phyloP scores from a whole-genome alignment of 2,888 invertebrate species.

The Asteroscopus sphinx region DNA sequence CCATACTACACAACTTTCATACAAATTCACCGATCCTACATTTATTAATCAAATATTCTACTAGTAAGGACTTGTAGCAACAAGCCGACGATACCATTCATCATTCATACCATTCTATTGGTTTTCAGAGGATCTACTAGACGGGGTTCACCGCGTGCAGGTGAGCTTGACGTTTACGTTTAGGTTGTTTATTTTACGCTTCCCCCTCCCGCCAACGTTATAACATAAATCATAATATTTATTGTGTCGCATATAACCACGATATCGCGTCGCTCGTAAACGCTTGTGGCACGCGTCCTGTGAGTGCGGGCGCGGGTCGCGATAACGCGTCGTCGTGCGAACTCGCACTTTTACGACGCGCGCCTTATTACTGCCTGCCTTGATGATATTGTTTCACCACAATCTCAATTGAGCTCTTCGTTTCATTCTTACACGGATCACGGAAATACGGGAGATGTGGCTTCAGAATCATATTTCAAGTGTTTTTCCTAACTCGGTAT shows the following conservation, averaged over 20 bases:
- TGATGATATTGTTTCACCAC: constrained; percentile 45
- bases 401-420: constrained; percentile 45
- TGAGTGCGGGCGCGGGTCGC: constrained; percentile 13
- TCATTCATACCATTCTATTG: no score
- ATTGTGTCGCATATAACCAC: constrained; percentile 31
- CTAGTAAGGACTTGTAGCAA: no score
- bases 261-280: constrained; percentile 35
- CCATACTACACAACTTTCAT: no score
- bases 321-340: constrained; percentile 33
- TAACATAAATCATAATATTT: constrained; percentile 29
- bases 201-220: background rate
- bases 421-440: constrained; percentile 27
- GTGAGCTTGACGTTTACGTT: background rate
- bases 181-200: background rate
- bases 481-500: no score
- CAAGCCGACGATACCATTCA: no score
- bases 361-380: constrained; percentile 30
- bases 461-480: no score
- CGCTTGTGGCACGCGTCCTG: constrained; percentile 27
- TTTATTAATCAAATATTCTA: no score
- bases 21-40: no score
- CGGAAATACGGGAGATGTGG: constrained; percentile 7
- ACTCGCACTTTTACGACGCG: constrained; percentile 41
- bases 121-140: no score
- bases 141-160: background rate